Conservation (phyloP, 2,797 vertebrate genomes). For the Streptopelia turtur region DNA sequence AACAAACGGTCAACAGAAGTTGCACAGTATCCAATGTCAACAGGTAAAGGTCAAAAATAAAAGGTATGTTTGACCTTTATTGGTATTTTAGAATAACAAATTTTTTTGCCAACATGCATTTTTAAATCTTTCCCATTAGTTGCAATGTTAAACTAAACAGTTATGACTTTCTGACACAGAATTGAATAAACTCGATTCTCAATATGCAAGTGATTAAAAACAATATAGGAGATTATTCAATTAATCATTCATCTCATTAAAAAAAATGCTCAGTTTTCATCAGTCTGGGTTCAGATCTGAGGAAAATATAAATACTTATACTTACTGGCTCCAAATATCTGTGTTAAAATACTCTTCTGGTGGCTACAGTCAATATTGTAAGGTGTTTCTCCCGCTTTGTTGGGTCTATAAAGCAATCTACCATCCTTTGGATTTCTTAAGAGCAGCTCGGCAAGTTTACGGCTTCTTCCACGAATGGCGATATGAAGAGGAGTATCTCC, state of each 20-base stretch:
- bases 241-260: too few relatives aligned
- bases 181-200: not conserved
- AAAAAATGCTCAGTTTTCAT: too few relatives aligned
- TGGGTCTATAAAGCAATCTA: slow-evolving; percentile 93
- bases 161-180: not conserved
- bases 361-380: slow-evolving; percentile 99
- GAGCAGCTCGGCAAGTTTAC: slow-evolving; percentile 93
- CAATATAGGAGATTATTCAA: too few relatives aligned
- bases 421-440: slow-evolving; percentile 98
- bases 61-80: not conserved
- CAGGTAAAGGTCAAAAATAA: not conserved
- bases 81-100: not conserved
- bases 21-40: not conserved
- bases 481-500: slow-evolving; percentile 97
- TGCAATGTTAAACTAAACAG: fast-evolving
- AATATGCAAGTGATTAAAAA: not conserved
- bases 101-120: not conserved
- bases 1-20: not conserved
- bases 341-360: slow-evolving; percentile 98
- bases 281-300: too few relatives aligned
- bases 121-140: not conserved
- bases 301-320: not conserved
- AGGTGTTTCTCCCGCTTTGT: slow-evolving; percentile 96
- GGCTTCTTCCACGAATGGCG: slow-evolving; percentile 94
- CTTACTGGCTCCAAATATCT: slow-evolving; percentile 96